Conservation (phyloP, 2,888 invertebrate genomes). For the Barypeithes pellucidus region DNA sequence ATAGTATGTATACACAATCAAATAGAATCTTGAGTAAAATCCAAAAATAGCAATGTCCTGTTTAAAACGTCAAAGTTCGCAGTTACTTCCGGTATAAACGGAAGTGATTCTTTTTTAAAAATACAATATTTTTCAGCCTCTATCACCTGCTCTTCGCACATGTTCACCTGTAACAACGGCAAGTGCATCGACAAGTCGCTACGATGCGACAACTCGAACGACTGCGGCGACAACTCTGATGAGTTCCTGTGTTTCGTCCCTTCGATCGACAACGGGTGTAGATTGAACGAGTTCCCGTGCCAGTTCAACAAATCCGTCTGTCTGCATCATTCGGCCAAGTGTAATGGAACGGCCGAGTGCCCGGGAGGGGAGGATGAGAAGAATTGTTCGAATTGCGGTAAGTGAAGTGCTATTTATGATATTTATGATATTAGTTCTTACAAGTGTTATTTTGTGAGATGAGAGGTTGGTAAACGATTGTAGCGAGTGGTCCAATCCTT, state of each 20-base stretch:
- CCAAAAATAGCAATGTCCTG: too few relatives aligned
- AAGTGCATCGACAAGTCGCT: constrained; percentile 74
- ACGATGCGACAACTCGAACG: constrained; percentile 75
- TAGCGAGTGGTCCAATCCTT: too few relatives aligned
- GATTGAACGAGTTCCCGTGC: constrained; percentile 72
- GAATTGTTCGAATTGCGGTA: constrained; percentile 69
- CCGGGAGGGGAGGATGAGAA: constrained; percentile 82
- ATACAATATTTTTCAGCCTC: constrained; percentile 51
- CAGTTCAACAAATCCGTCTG: constrained; percentile 72
- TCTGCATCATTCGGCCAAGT: constrained; percentile 72
- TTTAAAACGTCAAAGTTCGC: too few relatives aligned
- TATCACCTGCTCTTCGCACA: constrained; percentile 62
- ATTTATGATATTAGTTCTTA: too few relatives aligned
- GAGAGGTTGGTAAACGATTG: too few relatives aligned
- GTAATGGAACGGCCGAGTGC: constrained; percentile 78
- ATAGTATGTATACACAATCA: too few relatives aligned
- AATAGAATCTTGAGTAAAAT: too few relatives aligned
- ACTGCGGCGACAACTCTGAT: constrained; percentile 76
- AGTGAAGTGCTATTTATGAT: too few relatives aligned
- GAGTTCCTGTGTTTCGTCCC: constrained; percentile 70
- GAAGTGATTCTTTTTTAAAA: too few relatives aligned
- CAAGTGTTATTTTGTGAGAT: too few relatives aligned
- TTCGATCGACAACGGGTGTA: constrained; percentile 66
- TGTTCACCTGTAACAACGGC: constrained; percentile 73
- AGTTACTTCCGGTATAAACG: too few relatives aligned